Conservation (phyloP, 2,888 invertebrate species). For the Plebejus anna region DNA sequence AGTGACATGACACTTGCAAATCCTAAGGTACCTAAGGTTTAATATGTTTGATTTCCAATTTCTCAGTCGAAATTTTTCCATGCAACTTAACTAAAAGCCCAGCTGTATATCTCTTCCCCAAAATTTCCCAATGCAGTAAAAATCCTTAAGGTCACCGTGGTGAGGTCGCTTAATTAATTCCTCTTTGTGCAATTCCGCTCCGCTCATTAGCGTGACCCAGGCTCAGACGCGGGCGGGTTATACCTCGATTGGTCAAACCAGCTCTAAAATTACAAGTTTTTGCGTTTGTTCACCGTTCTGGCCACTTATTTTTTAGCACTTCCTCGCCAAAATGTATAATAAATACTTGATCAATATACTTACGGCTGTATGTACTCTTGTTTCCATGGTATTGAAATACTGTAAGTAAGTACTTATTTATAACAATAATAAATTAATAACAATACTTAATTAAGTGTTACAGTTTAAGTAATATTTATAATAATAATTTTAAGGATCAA, state of each 20-base stretch:
- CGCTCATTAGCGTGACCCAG: constrained; percentile 24
- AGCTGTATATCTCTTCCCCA: not conserved
- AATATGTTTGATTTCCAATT: too few species aligned
- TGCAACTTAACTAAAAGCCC: not conserved
- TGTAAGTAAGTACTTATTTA: too few species aligned
- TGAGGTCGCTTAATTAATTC: constrained; percentile 15
- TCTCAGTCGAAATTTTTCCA: not conserved
- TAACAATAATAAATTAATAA: too few species aligned
- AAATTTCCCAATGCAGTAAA: not conserved
- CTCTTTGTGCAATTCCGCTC: constrained; percentile 28
- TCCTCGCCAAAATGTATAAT: constrained; percentile 52
- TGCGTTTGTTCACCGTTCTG: constrained; percentile 49
- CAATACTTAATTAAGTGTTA: too few species aligned
- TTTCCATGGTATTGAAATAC: not conserved
- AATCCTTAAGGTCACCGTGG: not conserved
- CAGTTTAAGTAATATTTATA: too few species aligned
- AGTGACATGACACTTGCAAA: too few species aligned
- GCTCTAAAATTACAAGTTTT: constrained; percentile 71
- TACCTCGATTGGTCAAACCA: constrained; percentile 63
- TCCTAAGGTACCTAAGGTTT: too few species aligned
- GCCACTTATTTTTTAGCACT: constrained; percentile 56
- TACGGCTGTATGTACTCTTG: constrained; percentile 16
- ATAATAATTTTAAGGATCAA: too few species aligned
- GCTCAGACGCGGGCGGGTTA: constrained; percentile 44
- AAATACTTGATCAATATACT: constrained; percentile 24